Evolutionary conservation across 2,888 invertebrate genomes (phyloP), one percentile per base, ranked within the genome.

Genomic region (Anoplius nigerrimus): DNA sequence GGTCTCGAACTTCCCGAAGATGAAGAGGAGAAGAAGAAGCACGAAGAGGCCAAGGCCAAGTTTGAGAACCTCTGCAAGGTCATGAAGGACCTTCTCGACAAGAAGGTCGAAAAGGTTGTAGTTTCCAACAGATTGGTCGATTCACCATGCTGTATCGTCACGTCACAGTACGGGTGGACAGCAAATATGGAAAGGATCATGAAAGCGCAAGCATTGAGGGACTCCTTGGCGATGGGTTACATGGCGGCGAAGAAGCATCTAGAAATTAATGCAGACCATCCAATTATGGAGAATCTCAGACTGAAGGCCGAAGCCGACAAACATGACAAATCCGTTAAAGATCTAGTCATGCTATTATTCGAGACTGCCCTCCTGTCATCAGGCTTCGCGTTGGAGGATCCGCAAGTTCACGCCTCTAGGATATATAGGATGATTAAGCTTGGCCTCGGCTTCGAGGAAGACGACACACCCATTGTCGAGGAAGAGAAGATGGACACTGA

Each of bases 181-280:
- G 99, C 99, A 0, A 99, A 99, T 90, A 99, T 99, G 99, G 99
- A 99, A 89, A 94, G 99, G 71, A 99, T 99, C 90, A 99, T 99
- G 99, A 99, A 99, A 90, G 99, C 99, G 0, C 99, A 99, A 89
- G 99, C 99, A 34, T 92, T 99, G 15, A 92, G 99, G 24, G 99
- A 99, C 87, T 95, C 97, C 0, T 96, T 97, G 16, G 98, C 99
- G 75, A 98, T 99, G 98, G 98, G 99, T 46, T 99, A 99, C 92
- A 99, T 99, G 99, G 96, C 98, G 0, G 98, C 98, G 78, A 99
- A 99, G 92, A 99, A 99, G 90, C 98, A 99, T 86, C 90, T 99
- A 48, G 99, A 99, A 90, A 95, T 99, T 90, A 99, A 99, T 89
- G 98, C 99, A 2, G 95, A 95, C 78, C 99, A 99, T 90, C 92